Evolutionary conservation across 2,113 vertebrate genomes (phyloP).

Genomic region (Corapipo altera): DNA sequence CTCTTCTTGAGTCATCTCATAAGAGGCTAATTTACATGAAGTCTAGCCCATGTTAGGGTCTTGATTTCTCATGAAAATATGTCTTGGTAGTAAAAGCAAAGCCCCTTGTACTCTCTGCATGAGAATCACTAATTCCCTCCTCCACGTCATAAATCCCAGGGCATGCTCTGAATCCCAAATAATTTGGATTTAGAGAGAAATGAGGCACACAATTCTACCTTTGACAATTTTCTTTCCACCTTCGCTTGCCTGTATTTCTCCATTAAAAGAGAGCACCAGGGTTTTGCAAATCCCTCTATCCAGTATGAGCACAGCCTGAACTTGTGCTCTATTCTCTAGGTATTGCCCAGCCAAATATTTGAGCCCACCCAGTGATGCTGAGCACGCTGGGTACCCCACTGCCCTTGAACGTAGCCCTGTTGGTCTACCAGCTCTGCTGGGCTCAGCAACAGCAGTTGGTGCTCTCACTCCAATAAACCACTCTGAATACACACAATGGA

Average conservation of each 20-base stretch:
- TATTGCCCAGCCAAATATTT: neutral
- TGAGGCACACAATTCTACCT: neutral
- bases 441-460: neutral
- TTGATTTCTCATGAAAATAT: conserved; percentile 22
- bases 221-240: neutral
- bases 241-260: neutral
- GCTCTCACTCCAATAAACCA: neutral
- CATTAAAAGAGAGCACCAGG: neutral
- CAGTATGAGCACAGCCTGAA: neutral
- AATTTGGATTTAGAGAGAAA: neutral
- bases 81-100: conserved; percentile 11
- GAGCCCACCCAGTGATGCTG: neutral
- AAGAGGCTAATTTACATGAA: conserved; percentile 26
- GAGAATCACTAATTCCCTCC: neutral
- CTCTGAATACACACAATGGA: neutral
- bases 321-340: neutral
- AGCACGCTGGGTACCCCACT: neutral
- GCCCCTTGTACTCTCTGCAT: neutral
- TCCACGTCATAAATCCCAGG: conserved; percentile 20
- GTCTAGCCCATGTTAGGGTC: neutral
- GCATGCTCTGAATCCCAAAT: conserved; percentile 18
- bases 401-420: neutral
- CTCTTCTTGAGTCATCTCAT: neutral
- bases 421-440: fast-evolving
- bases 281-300: neutral